Percentiles rank a stretch among this genome's conserved stretches.
These are phyloP conservation scores for Lynx canadensis DNA, from an alignment of 2,113 vertebrate species.

Conservation along the genomic window DNA sequence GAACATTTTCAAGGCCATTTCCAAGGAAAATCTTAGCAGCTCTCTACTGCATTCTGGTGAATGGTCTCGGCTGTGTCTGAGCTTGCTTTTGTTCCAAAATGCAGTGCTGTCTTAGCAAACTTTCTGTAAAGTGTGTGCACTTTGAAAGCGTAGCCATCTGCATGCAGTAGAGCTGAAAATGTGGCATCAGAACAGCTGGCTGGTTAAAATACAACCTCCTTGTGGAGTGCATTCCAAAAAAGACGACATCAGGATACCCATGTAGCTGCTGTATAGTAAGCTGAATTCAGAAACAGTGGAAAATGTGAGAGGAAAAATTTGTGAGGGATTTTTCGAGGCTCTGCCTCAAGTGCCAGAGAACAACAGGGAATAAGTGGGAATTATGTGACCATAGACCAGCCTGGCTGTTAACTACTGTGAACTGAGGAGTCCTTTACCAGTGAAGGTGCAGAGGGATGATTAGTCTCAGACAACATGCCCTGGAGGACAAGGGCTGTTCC, in stretches of 20 bases:
- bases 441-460: accelerated
- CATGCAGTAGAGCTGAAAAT: background rate
- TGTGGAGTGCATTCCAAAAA: background rate
- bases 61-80: background rate
- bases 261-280: background rate
- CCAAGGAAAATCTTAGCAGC: background rate
- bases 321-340: background rate
- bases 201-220: background rate
- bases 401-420: background rate
- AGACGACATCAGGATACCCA: background rate
- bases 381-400: background rate
- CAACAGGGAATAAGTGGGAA: background rate
- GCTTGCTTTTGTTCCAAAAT: background rate
- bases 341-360: background rate
- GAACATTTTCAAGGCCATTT: constrained; percentile 2
- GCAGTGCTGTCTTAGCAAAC: background rate
- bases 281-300: background rate
- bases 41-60: background rate
- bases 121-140: background rate
- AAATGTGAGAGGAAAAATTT: background rate
- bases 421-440: background rate
- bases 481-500: background rate
- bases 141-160: background rate
- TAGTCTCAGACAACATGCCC: background rate
- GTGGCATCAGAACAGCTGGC: background rate